Conservation (phyloP, 2,888 invertebrate genomes). For the Leucania comma region DNA sequence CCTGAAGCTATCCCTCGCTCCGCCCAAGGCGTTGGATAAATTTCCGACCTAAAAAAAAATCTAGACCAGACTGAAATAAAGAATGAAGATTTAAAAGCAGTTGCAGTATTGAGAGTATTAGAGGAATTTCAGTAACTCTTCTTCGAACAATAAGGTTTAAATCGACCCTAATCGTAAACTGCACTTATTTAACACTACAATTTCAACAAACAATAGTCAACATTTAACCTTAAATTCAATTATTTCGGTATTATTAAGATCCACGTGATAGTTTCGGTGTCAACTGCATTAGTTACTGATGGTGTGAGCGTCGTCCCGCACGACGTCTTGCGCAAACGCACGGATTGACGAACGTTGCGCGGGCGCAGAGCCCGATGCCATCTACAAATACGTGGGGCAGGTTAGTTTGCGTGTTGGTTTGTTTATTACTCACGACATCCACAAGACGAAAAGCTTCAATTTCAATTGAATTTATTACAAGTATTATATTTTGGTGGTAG, state of each 20-base stretch:
- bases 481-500: slow-evolving; percentile 41
- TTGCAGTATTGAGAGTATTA: neutral
- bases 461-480: slow-evolving; percentile 49
- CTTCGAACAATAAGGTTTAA: neutral
- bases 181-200: neutral
- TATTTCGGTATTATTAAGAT: slow-evolving; percentile 53
- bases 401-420: slow-evolving; percentile 68
- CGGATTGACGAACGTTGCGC: slow-evolving; percentile 62
- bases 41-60: too few relatives aligned
- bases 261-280: slow-evolving; percentile 54
- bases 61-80: neutral
- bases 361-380: slow-evolving; percentile 68
- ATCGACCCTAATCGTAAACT: neutral
- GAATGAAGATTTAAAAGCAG: neutral
- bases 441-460: slow-evolving; percentile 40
- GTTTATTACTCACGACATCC: slow-evolving; percentile 70
- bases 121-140: neutral
- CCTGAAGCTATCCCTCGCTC: too few relatives aligned
- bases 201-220: slow-evolving; percentile 26
- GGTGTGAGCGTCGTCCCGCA: slow-evolving; percentile 68
- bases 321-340: slow-evolving; percentile 74
- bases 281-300: slow-evolving; percentile 62
- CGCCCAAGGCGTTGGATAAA: too few relatives aligned
- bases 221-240: slow-evolving; percentile 45
- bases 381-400: slow-evolving; percentile 66